These are phyloP conservation scores for Struthio camelus DNA, from an alignment of 2,113 vertebrate species.

Conservation along the genomic window DNA sequence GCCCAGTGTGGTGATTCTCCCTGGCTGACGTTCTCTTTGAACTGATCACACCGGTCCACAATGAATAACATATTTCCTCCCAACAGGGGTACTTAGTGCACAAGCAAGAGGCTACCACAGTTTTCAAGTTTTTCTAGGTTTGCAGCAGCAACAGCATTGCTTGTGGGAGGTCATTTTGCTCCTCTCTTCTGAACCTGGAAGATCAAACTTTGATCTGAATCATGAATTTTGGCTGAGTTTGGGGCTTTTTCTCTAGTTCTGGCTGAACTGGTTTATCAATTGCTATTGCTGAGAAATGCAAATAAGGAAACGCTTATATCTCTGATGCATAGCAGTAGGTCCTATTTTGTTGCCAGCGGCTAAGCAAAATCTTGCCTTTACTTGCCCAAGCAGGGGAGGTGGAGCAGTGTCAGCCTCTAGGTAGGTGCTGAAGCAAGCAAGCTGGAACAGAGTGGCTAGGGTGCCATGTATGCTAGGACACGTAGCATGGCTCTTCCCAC, in stretches of 20 bases:
- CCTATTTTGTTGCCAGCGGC: background rate
- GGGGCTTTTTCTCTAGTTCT: background rate
- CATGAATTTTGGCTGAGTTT: background rate
- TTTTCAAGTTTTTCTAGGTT: background rate
- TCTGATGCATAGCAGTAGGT: background rate
- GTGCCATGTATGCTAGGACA: background rate
- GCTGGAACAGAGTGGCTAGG: background rate
- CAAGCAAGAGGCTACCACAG: background rate
- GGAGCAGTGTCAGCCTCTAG: background rate
- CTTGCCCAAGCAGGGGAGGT: background rate
- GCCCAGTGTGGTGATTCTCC: background rate
- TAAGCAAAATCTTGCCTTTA: slow-evolving; percentile 10
- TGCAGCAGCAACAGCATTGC: background rate
- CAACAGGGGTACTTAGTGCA: background rate
- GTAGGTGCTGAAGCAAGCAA: background rate
- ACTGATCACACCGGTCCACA: background rate
- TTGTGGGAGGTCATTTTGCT: background rate
- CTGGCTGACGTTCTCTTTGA: background rate
- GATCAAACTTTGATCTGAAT: background rate
- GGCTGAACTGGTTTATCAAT: slow-evolving; percentile 36
- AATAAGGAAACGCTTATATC: background rate
- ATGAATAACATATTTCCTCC: background rate
- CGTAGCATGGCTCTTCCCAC: background rate
- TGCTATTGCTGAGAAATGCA: slow-evolving; percentile 20
- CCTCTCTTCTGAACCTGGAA: background rate